These are phyloP conservation scores for Rachycentron canadum DNA, from an alignment of 2,797 vertebrate genomes.

Conservation along the genomic window DNA sequence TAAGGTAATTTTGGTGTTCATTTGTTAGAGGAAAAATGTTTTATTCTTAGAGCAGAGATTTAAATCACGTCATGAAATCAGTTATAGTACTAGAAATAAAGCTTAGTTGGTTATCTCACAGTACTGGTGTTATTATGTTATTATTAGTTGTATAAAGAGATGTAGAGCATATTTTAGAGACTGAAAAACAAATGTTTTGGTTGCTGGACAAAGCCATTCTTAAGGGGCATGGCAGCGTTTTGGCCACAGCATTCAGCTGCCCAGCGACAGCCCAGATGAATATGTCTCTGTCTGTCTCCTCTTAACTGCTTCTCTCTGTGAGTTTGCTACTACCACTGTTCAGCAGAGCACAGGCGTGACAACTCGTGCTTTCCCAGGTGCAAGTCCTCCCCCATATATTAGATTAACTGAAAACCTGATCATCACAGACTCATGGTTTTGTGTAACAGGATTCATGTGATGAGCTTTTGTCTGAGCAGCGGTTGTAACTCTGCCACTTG, in stretches of 20 bases:
- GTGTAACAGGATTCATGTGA: conserved; percentile 65
- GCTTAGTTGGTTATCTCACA: neutral
- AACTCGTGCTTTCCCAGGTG: conserved; percentile 35
- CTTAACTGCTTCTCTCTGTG: conserved; percentile 27
- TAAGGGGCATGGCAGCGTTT: conserved; percentile 64
- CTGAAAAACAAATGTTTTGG: conserved; percentile 52
- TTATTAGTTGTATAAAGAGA: conserved; percentile 9
- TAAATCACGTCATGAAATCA: neutral
- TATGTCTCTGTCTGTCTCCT: conserved; percentile 53
- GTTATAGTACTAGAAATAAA: neutral
- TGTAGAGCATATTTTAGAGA: conserved; percentile 24
- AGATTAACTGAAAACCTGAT: conserved; percentile 65
- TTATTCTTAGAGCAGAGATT: neutral
- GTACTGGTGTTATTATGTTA: neutral
- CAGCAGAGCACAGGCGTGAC: conserved; percentile 31
- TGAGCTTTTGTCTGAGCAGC: conserved; percentile 54
- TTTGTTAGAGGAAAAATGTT: neutral
- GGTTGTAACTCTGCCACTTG: conserved; percentile 56
- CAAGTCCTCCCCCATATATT: conserved; percentile 49
- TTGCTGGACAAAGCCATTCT: conserved; percentile 54
- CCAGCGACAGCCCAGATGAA: conserved; percentile 56
- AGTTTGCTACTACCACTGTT: conserved; percentile 23
- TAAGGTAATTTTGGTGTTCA: neutral
- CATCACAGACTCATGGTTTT: conserved; percentile 22
- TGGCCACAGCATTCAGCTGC: conserved; percentile 65